Evolutionary conservation across 2,113 vertebrate species (phyloP).

Genomic region (Mesoclemmys tuberculata): DNA sequence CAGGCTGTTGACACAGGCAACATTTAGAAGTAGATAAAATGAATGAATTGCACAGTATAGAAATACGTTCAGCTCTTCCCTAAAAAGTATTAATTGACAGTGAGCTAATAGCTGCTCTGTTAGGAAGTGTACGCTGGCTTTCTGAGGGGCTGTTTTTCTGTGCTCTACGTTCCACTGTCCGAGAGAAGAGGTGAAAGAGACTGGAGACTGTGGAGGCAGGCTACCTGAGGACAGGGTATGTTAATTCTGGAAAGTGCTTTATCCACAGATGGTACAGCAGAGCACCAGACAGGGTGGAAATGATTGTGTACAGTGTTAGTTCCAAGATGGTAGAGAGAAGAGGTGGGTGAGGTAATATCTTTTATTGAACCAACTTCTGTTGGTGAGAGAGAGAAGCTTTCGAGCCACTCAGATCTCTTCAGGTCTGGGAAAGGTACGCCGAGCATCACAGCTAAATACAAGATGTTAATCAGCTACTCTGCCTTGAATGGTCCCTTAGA

Average conservation of each 20-base stretch:
- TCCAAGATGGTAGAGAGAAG: background rate
- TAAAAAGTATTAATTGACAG: accelerated
- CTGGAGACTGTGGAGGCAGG: background rate
- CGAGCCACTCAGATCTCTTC: background rate
- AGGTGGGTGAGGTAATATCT: background rate
- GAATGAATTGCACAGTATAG: background rate
- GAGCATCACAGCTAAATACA: background rate
- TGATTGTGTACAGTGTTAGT: background rate
- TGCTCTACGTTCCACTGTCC: accelerated
- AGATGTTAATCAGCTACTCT: background rate
- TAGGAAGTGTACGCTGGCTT: background rate
- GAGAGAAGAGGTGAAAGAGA: background rate
- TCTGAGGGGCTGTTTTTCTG: background rate
- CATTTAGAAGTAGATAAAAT: constrained; percentile 17
- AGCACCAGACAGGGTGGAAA: background rate
- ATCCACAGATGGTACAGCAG: background rate
- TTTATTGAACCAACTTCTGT: background rate
- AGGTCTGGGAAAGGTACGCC: background rate
- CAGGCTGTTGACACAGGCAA: constrained; percentile 54
- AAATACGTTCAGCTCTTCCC: background rate
- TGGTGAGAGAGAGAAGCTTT: background rate
- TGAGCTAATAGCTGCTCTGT: background rate
- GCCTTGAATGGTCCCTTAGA: background rate
- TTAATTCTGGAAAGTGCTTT: background rate
- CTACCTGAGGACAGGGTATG: accelerated